Base-by-base conservation (phyloP, 1,140 invertebrate genomes). In the Atopsyche davidsoni region DNA sequence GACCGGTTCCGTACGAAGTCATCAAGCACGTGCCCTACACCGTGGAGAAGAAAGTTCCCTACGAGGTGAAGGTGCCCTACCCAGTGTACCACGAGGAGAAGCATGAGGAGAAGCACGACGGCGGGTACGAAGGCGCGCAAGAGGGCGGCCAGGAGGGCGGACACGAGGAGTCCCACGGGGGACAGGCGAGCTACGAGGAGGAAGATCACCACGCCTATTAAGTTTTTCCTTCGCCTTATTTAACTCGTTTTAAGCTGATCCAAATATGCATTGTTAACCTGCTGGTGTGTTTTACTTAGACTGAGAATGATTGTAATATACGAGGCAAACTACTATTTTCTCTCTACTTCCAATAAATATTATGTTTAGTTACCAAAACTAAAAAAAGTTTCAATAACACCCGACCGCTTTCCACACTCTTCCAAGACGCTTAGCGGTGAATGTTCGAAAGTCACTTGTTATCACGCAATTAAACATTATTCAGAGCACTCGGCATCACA, bases 11-110 rank as follows among this genome's bases (percentile, higher is more conserved):
- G 1, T 74, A 79, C 9, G 75, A 75, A 7, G 77, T 83, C 0
- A 80, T 84, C 57, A 85, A 82, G 65, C 76, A 76, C 42, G 77
- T 81, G 2, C 77, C 80, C 0, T 75, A 77, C 53, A 72, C 73
- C n/a, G 75, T 80, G 0, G 77, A 81, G 58, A 79, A 79, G 51
- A 75, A 75, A 9, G 75, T 79, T 2, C 77, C 78, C 16, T 75
- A 78, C 45, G 66, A 71, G 25, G 75, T 73, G 6, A 72, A 73
- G 51, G 66, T 78, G 4, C 66, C 75, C 14, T 71, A 80, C 14
- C 67, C 75, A 18, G 72, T 81, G n/a, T 67, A 73, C 25, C 60
- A 69, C 22, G 63, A 71, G 28, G 53, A 68, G 10, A 61, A 74
- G n/a, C 64, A 75, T 47, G 62, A 73, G 42, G 51, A 69, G 17